phyloP scores from a whole-genome alignment of 2,113 vertebrate genomes.

The Hippocampus zosterae region DNA sequence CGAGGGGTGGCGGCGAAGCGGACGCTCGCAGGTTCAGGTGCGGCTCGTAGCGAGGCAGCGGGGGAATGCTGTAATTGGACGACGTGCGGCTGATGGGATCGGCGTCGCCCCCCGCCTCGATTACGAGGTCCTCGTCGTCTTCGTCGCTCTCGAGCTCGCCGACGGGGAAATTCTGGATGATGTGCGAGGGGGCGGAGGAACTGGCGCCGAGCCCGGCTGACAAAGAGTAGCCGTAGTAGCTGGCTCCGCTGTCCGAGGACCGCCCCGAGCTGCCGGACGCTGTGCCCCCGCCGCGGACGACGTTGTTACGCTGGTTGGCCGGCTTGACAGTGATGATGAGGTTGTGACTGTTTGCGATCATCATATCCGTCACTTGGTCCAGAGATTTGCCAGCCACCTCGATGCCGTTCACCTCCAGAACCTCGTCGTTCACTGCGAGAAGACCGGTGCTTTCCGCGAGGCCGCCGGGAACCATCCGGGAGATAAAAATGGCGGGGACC shows the following conservation, averaged over 20 bases:
- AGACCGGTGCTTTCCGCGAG: conserved; percentile 94
- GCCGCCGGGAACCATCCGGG: conserved; percentile 88
- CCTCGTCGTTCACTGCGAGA: conserved; percentile 93
- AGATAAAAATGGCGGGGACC: conserved; percentile 89
- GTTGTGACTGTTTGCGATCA: conserved; percentile 98
- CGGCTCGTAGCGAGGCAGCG: conserved; percentile 78
- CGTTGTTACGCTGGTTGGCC: conserved; percentile 94
- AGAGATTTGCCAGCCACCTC: conserved; percentile 94
- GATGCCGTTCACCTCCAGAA: conserved; percentile 95
- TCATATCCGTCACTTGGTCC: conserved; percentile 99
- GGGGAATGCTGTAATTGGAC: conserved; percentile 72
- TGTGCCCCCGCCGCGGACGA: conserved; percentile 80
- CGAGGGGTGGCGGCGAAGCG: conserved; percentile 36
- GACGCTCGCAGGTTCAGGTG: conserved; percentile 72
- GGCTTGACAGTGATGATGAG: conserved; percentile 96
- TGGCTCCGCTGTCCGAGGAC: conserved; percentile 87
- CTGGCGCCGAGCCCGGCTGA: conserved; percentile 5
- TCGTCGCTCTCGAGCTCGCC: conserved; percentile 91
- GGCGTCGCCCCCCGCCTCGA: conserved; percentile 76
- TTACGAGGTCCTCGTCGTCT: conserved; percentile 84
- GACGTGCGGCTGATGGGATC: conserved; percentile 69
- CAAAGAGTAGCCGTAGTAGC: conserved; percentile 72
- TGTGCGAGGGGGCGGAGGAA: conserved; percentile 59
- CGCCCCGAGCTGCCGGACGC: conserved; percentile 89
- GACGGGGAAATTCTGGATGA: conserved; percentile 75